Percentiles rank a stretch among this genome's conserved stretches.
Conservation (phyloP, 2,797 vertebrate species). For the Amphiprion clarkii region DNA sequence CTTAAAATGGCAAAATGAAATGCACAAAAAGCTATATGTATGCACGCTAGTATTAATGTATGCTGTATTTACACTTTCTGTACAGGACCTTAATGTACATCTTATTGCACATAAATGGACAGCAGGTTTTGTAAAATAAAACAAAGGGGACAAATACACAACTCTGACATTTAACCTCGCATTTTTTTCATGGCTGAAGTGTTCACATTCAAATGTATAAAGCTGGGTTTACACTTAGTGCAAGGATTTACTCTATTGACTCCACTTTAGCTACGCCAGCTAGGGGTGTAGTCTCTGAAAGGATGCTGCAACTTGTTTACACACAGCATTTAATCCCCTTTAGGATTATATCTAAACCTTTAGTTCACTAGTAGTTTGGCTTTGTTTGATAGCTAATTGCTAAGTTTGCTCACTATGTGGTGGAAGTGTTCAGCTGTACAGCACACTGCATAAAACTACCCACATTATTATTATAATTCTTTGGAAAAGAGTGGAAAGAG, state of each 20-base stretch:
- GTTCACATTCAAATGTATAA: too few species aligned
- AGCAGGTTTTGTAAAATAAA: too few species aligned
- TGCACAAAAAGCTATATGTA: too few species aligned
- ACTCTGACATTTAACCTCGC: too few species aligned
- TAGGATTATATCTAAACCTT: neutral
- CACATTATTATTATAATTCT: neutral
- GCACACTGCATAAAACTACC: neutral
- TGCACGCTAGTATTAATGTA: too few species aligned
- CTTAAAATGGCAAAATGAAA: too few species aligned
- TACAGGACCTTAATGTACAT: too few species aligned
- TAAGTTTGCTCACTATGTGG: neutral
- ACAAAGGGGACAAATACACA: too few species aligned
- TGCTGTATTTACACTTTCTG: too few species aligned
- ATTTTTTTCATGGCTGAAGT: too few species aligned
- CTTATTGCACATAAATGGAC: too few species aligned
- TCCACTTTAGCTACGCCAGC: neutral
- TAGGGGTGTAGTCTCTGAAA: neutral
- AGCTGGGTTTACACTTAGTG: neutral
- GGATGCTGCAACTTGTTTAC: neutral
- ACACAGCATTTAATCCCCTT: neutral
- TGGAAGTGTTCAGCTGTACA: neutral
- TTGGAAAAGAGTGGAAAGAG: neutral
- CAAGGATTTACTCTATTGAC: neutral
- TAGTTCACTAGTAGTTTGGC: neutral
- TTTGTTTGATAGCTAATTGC: conserved; percentile 2